A percentile compares a stretch with the other conserved stretches of the same genome.
phyloP scores from a whole-genome alignment of 92 coral and sea anemone species.

The Phenganax marumi region DNA sequence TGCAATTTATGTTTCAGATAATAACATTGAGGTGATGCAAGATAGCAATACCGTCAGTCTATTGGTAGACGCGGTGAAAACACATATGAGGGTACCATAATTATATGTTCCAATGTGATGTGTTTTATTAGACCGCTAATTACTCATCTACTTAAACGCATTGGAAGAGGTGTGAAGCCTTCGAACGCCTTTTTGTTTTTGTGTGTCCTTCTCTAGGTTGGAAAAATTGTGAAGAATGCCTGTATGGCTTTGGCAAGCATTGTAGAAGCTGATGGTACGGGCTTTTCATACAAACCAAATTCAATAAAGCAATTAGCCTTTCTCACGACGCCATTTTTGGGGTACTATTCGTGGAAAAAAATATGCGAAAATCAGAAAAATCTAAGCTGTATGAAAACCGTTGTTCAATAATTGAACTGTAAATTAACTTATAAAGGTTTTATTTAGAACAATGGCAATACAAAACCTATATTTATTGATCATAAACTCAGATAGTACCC shows the following conservation, averaged over 20 bases:
- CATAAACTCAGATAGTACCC: no score
- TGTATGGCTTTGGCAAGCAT: conserved; percentile 99
- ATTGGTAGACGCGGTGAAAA: conserved; percentile 69
- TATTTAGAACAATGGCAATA: no score
- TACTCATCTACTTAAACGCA: background rate
- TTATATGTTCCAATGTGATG: no score
- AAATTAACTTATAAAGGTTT: no score
- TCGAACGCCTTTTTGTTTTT: background rate
- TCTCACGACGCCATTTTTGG: no score
- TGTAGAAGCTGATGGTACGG: conserved; percentile 90
- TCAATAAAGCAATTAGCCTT: no score
- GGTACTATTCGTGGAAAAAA: no score
- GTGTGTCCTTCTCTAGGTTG: conserved; percentile 59
- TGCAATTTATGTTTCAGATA: conserved; percentile 54
- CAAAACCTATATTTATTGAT: no score
- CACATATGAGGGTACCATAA: conserved; percentile 83
- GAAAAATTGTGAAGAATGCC: conserved; percentile 90
- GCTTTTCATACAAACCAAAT: background rate
- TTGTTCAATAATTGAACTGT: no score
- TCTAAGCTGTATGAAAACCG: no score
- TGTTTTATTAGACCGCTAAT: no score
- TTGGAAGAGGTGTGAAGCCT: background rate
- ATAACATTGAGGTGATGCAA: conserved; percentile 81
- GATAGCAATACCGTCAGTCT: conserved; percentile 73
- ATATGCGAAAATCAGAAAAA: no score